Evolutionary conservation across 2,797 vertebrate genomes (phyloP).

Genomic region (Cichlasoma orientale): DNA sequence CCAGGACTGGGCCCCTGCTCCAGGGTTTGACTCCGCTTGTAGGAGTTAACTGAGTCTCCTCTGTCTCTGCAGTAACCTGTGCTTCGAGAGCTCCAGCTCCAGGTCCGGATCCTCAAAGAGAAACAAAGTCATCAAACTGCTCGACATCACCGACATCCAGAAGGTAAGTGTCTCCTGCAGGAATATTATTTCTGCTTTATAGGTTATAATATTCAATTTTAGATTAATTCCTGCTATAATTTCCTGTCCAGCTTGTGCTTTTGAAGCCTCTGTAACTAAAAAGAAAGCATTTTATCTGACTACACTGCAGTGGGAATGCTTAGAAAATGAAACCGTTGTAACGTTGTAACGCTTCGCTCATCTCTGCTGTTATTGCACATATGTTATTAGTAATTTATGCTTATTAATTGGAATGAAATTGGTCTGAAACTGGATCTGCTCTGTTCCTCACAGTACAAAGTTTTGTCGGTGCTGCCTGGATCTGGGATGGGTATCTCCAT

Average conservation of each 20-base stretch:
- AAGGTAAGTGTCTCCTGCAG: slow-evolving; percentile 81
- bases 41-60: neutral
- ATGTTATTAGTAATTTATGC: too few relatives aligned
- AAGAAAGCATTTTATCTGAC: neutral
- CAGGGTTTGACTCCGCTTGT: neutral
- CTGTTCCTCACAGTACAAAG: slow-evolving; percentile 88
- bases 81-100: slow-evolving; percentile 93
- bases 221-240: neutral
- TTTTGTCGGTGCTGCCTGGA: slow-evolving; percentile 94
- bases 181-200: neutral
- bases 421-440: neutral
- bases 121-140: slow-evolving; percentile 95
- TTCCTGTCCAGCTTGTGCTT: neutral
- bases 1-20: too few relatives aligned
- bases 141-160: slow-evolving; percentile 93
- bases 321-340: neutral
- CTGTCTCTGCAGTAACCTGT: slow-evolving; percentile 84
- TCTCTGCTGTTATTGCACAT: neutral
- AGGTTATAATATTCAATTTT: neutral
- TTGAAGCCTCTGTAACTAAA: neutral
- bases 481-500: slow-evolving; percentile 99
- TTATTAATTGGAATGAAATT: neutral
- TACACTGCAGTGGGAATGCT: neutral
- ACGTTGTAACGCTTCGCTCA: too few relatives aligned
- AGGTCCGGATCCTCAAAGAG: slow-evolving; percentile 93